A percentile compares a stretch with the other conserved stretches of the same genome.
phyloP scores from a whole-genome alignment of 1,140 invertebrate genomes.

The Vanessa atalanta region DNA sequence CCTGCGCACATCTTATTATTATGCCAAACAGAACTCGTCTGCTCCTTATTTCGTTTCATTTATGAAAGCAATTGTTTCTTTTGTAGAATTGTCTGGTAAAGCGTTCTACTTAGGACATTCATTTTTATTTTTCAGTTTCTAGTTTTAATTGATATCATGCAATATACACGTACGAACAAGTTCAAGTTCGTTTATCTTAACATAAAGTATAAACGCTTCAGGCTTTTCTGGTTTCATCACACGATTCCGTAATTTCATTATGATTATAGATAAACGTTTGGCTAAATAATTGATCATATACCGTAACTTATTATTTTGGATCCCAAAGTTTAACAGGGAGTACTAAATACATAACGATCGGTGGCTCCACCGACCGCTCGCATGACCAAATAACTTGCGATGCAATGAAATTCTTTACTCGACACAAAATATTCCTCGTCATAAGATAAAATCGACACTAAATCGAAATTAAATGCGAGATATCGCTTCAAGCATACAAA shows the following conservation, averaged over 20 bases:
- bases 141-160: no score
- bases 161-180: neutral
- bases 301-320: neutral
- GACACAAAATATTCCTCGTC: conserved; percentile 13
- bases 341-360: no score
- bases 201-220: neutral
- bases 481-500: conserved; percentile 26
- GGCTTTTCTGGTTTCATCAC: neutral
- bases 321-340: no score
- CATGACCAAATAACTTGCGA: neutral
- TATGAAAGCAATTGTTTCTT: no score
- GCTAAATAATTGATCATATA: neutral
- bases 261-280: neutral
- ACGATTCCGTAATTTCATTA: conserved; percentile 7
- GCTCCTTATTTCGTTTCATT: neutral
- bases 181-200: neutral
- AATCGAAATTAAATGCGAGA: conserved; percentile 25
- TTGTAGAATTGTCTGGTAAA: no score
- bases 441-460: conserved; percentile 31
- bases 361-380: no score
- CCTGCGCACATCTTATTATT: no score
- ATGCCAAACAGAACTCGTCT: no score
- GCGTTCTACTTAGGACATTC: no score
- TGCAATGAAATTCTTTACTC: neutral
- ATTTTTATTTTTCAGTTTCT: no score